Conservation (phyloP, 2,797 vertebrate species). For the Yasuhikotakia modesta region DNA sequence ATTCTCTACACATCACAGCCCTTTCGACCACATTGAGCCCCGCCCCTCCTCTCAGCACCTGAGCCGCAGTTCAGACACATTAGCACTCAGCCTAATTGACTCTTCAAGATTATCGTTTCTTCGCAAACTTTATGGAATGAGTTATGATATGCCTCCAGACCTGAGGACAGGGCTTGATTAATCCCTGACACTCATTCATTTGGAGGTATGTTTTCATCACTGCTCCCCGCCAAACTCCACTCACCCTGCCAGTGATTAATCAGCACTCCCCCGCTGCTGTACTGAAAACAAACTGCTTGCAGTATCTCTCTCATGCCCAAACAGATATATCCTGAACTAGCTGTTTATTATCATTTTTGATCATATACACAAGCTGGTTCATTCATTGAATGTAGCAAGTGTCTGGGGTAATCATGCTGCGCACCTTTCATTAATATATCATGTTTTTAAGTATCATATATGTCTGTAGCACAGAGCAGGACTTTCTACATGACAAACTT, state of each 20-base stretch:
- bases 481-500: too few relatives aligned
- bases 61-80: conserved; percentile 50
- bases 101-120: conserved; percentile 52
- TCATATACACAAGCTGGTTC: background rate
- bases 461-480: too few relatives aligned
- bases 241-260: conserved; percentile 48
- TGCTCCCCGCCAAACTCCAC: conserved; percentile 48
- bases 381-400: background rate
- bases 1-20: conserved; percentile 58
- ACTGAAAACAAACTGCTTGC: conserved; percentile 13
- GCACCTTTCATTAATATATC: background rate
- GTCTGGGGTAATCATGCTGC: background rate
- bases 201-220: conserved; percentile 61
- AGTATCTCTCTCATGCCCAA: conserved; percentile 16
- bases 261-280: conserved; percentile 38
- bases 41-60: conserved; percentile 42
- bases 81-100: conserved; percentile 62
- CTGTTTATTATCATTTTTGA: conserved; percentile 9
- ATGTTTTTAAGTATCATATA: background rate
- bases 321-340: conserved; percentile 21
- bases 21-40: conserved; percentile 34
- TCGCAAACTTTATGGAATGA: conserved; percentile 59
- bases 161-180: conserved; percentile 56
- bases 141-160: conserved; percentile 54
- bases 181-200: conserved; percentile 62